Conservation (phyloP, 2,888 invertebrate genomes). For the Eristalis arbustorum region DNA sequence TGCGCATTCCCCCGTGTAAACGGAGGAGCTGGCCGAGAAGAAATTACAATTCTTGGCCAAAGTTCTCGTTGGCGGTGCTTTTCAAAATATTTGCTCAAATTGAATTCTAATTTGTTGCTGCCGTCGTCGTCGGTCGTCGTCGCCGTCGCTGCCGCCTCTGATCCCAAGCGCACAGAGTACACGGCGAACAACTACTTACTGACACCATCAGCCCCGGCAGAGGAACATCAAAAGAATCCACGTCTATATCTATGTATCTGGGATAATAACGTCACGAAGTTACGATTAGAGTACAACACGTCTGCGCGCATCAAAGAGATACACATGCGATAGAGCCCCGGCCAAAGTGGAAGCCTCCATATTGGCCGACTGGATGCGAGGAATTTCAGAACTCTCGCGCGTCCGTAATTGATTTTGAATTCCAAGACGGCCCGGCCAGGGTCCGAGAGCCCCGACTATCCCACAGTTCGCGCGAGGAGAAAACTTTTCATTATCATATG, state of each 20-base stretch:
- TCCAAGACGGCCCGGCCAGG: not conserved
- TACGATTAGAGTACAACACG: constrained; percentile 69
- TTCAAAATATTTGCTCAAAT: constrained; percentile 71
- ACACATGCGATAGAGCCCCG: constrained; percentile 31
- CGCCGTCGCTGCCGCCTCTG: not conserved
- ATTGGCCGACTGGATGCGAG: not conserved
- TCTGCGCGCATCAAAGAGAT: constrained; percentile 52
- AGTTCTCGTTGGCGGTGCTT: constrained; percentile 65
- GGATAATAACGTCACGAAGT: constrained; percentile 70
- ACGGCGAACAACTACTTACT: constrained; percentile 10
- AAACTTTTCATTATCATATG: constrained; percentile 67
- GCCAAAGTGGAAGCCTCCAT: not conserved
- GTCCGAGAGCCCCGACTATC: not conserved
- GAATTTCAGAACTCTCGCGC: constrained; percentile 57
- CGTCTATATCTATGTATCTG: constrained; percentile 55
- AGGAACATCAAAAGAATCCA: constrained; percentile 63
- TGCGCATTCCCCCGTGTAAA: constrained; percentile 27
- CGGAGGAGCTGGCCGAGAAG: not conserved
- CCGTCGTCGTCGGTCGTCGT: not conserved
- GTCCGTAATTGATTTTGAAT: constrained; percentile 64
- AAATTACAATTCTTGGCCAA: constrained; percentile 46
- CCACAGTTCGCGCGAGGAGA: constrained; percentile 29
- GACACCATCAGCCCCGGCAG: constrained; percentile 29
- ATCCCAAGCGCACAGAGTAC: not conserved
- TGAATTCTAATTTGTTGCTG: constrained; percentile 67